Base-by-base conservation (phyloP, 2,113 vertebrate genomes). In the Alethe castanea region DNA sequence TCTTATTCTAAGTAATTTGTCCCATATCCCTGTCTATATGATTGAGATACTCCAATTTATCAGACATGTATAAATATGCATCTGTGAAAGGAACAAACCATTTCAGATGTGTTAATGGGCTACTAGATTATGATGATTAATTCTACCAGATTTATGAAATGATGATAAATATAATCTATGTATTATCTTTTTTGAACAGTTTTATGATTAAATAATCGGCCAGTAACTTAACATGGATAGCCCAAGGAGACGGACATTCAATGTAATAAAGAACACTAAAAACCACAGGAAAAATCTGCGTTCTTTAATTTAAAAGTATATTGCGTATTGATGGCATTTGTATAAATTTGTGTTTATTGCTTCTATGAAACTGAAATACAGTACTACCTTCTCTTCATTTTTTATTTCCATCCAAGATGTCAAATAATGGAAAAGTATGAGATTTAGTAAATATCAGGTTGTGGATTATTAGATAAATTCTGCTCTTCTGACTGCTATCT, bases 171-270 rank as follows among this genome's bases (percentile, higher is more conserved):
- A 72, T 15, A 9, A 84, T 84, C 78, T 36, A 52, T 90, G 11
- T 52, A 60, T 96, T 87, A 86, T 90, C 22, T 85, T 86, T 48
- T 87, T 48, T 56, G 79, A 97, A 85, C 19, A 78, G 60, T 93
- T 98, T 96, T 95, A 95, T 73, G 42, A 78, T 81, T 60, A 92
- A 19, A 84, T 92, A 97, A 97, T 96, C 96, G 86, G 54, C 48
- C 52, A 94, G 72, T 72, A 94, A 81, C 57, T 95, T 90, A 82
- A 35, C 40, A 81, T 36, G 53, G 62, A 94, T 95, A 95, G 67
- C 60, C 40, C 33, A 78, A 83, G 77, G 67, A 97, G 73, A 71
- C 80, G 92, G 90, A 85, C 40, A 88, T 95, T 59, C 64, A 95
- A 7, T 82, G 16, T 80, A 88, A 92, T 88, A 96, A 92, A 94